Percentiles rank a stretch among this genome's conserved stretches.
Evolutionary conservation across 2,797 vertebrate genomes (phyloP).

Genomic region (Thunnus albacares): DNA sequence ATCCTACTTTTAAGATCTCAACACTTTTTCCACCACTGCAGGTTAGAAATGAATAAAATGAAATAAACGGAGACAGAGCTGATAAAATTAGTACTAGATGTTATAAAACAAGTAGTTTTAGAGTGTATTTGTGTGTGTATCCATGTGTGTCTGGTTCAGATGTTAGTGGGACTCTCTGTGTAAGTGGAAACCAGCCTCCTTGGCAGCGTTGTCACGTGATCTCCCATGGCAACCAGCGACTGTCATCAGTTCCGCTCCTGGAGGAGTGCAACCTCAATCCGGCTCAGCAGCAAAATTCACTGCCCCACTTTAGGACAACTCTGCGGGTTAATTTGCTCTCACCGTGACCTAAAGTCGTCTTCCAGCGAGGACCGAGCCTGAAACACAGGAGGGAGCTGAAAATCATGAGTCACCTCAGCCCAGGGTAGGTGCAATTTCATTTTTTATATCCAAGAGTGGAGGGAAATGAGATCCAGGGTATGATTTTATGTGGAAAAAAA

Average conservation of each 20-base stretch:
- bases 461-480: background rate
- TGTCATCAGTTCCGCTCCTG: slow-evolving; percentile 74
- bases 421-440: slow-evolving; percentile 83
- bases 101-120: background rate
- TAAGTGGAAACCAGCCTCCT: slow-evolving; percentile 75
- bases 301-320: slow-evolving; percentile 18
- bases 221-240: slow-evolving; percentile 87
- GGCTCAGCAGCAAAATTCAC: slow-evolving; percentile 31
- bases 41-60: background rate
- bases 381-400: slow-evolving; percentile 35
- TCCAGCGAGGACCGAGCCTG: slow-evolving; percentile 4
- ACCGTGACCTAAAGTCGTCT: background rate
- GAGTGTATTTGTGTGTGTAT: background rate
- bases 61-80: no score
- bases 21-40: no score
- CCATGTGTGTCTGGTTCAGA: background rate
- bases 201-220: slow-evolving; percentile 84
- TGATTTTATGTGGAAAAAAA: background rate
- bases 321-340: background rate
- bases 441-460: background rate
- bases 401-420: slow-evolving; percentile 89
- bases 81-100: no score
- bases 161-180: slow-evolving; percentile 40
- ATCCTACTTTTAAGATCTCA: background rate
- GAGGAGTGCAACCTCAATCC: slow-evolving; percentile 50